Conservation (phyloP, 2,113 vertebrate species). For the Haplotaxodon microlepis region DNA sequence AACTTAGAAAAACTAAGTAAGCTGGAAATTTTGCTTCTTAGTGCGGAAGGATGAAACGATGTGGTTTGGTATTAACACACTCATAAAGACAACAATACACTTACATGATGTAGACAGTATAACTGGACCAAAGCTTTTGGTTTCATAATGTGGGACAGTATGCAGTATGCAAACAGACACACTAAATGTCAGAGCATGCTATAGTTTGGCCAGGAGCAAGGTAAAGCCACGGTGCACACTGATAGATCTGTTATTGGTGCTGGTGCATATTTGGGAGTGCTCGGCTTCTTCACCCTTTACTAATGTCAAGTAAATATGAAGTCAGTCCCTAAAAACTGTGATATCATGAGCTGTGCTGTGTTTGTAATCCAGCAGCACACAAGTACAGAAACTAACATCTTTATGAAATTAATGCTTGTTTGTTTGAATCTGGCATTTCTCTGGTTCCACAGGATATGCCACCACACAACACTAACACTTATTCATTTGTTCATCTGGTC, state of each 20-base stretch:
- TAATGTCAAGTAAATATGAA: too few relatives aligned
- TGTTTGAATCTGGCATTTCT: too few relatives aligned
- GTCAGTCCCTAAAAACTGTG: too few relatives aligned
- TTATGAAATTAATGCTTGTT: background rate
- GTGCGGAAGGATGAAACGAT: too few relatives aligned
- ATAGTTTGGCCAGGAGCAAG: background rate
- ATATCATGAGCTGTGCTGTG: too few relatives aligned
- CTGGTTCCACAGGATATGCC: background rate
- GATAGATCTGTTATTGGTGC: background rate
- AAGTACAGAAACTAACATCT: too few relatives aligned
- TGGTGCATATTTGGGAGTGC: too few relatives aligned
- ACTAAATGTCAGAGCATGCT: background rate
- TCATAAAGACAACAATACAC: background rate
- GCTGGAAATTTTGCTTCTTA: too few relatives aligned
- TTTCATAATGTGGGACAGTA: background rate
- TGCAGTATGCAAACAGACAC: background rate
- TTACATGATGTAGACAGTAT: background rate
- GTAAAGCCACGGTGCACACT: background rate
- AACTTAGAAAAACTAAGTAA: too few relatives aligned
- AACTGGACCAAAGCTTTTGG: background rate
- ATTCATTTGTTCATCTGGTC: background rate
- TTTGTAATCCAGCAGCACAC: too few relatives aligned
- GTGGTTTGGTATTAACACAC: too few relatives aligned
- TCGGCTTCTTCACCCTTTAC: too few relatives aligned
- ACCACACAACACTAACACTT: background rate